A percentile compares a stretch with the other conserved stretches of the same genome.
Conservation (phyloP, 1,140 invertebrate genomes). For the Pogonus chalceus region DNA sequence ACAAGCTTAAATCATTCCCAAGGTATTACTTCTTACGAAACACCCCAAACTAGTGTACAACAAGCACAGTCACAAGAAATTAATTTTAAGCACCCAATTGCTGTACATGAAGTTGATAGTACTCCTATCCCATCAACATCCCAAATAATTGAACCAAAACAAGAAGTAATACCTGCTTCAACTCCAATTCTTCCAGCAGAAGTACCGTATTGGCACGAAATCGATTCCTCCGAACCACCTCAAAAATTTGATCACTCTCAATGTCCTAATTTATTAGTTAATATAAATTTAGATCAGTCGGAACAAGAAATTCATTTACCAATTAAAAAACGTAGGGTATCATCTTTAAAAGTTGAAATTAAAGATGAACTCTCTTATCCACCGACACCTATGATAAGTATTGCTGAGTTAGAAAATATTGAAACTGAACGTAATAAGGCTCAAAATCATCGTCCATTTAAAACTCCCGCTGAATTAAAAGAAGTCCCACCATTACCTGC, state of each 20-base stretch:
- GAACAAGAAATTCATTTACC: constrained; percentile 19
- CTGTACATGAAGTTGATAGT: neutral
- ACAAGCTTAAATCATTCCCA: neutral
- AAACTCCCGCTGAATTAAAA: constrained; percentile 22
- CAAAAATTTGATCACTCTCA: neutral
- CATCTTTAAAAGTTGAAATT: constrained; percentile 14
- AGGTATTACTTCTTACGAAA: no score
- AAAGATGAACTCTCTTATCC: constrained; percentile 25
- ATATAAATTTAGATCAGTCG: constrained; percentile 13
- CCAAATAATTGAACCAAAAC: neutral
- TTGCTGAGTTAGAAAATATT: constrained; percentile 21
- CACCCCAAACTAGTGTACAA: neutral
- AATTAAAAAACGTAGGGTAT: constrained; percentile 23
- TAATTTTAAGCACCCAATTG: neutral
- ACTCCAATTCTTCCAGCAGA: neutral
- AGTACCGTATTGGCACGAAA: neutral
- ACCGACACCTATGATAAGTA: constrained; percentile 24
- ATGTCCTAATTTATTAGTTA: neutral
- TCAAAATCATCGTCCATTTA: constrained; percentile 15
- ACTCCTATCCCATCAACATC: neutral
- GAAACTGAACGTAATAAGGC: neutral
- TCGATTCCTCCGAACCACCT: neutral
- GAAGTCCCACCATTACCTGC: constrained; percentile 20
- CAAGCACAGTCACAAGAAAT: neutral
- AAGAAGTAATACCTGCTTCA: neutral